A percentile compares a stretch with the other conserved stretches of the same genome.
Evolutionary conservation across 2,113 vertebrate genomes (phyloP).

Genomic region (Corydoras maculifer): DNA sequence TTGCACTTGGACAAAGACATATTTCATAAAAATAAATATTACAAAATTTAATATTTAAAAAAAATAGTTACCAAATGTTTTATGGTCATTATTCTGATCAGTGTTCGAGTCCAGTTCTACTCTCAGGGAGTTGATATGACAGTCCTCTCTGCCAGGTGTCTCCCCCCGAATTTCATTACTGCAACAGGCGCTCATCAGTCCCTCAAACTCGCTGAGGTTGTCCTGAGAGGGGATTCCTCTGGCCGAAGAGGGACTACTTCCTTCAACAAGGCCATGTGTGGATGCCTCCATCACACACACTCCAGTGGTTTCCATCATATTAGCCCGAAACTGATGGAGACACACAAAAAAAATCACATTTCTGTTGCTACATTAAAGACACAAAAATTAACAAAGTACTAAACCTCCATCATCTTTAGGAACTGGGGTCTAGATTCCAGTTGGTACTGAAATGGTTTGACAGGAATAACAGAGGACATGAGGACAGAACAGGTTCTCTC

Average conservation of each 20-base stretch:
- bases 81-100: conserved; percentile 72
- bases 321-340: conserved; percentile 54
- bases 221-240: conserved; percentile 61
- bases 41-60: background rate
- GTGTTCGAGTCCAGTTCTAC: conserved; percentile 74
- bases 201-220: conserved; percentile 56
- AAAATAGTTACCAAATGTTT: conserved; percentile 74
- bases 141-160: conserved; percentile 79
- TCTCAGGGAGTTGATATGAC: conserved; percentile 76
- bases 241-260: conserved; percentile 60
- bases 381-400: too few relatives aligned
- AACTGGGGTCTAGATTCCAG: too few relatives aligned
- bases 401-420: too few relatives aligned
- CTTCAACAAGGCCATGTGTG: conserved; percentile 62
- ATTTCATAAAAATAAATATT: too few relatives aligned
- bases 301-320: conserved; percentile 70
- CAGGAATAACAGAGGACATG: too few relatives aligned
- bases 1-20: too few relatives aligned
- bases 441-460: too few relatives aligned
- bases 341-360: conserved; percentile 16
- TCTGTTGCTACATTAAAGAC: too few relatives aligned
- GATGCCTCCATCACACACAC: conserved; percentile 67
- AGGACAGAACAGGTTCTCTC: too few relatives aligned
- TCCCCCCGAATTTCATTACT: conserved; percentile 73
- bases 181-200: conserved; percentile 54